Base-by-base conservation (phyloP, 1,140 invertebrate genomes). In the Pseudomyrmex pallidus region DNA sequence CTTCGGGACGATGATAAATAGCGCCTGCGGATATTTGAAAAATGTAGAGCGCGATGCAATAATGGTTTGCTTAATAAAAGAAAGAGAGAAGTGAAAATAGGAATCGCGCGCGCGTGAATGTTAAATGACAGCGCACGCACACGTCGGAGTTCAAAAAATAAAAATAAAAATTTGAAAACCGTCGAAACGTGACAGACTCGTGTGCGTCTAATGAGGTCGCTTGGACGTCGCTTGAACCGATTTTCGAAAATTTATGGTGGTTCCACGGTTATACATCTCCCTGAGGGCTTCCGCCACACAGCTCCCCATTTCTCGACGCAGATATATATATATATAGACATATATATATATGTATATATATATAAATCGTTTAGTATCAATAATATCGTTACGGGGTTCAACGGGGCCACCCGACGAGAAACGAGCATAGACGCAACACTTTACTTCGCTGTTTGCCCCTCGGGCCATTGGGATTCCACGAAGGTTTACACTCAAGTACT, bases 401-500 rank as follows among this genome's bases (percentile, higher is more conserved):
- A 63, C 10, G 76, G 17, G 20, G 5, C 35, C 63, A 46, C 9
- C 22, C 22, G 20, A 35, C 35, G 35, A n/a, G n/a, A 12, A 44
- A 10, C 22, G 48, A 74, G 17, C 66, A 44, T 25, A 76, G 67
- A 86, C 74, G 56, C 52, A 82, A n/a, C 56, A 61, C 35, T 76
- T 86, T 35, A 57, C 54, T 67, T 77, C 46, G 67, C 25, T 63
- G 57, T 59, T 66, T 54, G 86, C 64, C 77, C 17, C 22, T 17
- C 13, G 35, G 57, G 20, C 67, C 66, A 84, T 86, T 22, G 68
- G 74, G 56, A 87, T 87, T 87, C 85, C 70, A 86, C 76, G 44
- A 48, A 57, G 61, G n/a, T 78, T 85, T 84, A 66, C 52, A 66
- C 59, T 61, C 57, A 80, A 56, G 56, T 17, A 22, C 50, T 59